phyloP scores from a whole-genome alignment of 2,113 vertebrate species.

The Urocolius indicus region DNA sequence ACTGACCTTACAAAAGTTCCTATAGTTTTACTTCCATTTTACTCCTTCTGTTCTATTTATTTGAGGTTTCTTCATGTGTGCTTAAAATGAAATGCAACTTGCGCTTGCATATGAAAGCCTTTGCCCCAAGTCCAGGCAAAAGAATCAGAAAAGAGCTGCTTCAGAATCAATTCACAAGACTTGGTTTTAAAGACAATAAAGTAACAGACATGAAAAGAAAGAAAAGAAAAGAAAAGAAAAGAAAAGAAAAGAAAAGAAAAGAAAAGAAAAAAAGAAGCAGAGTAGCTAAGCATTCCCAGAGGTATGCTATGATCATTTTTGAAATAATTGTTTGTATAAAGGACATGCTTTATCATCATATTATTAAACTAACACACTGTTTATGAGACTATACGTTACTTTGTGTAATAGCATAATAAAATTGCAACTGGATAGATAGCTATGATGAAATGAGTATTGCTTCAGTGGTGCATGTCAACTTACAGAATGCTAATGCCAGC shows the following conservation, averaged over 20 bases:
- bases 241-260: neutral
- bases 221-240: neutral
- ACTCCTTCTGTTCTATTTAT: neutral
- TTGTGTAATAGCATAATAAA: slow-evolving; percentile 15
- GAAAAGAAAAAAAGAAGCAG: neutral
- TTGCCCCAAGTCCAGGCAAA: neutral
- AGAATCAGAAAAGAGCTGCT: neutral
- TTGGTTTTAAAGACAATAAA: neutral
- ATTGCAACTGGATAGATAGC: neutral
- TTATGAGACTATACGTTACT: neutral
- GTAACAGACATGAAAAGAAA: neutral
- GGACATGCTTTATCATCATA: neutral
- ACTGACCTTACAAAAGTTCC: neutral
- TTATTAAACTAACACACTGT: neutral
- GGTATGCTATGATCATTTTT: neutral
- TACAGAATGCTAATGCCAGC: neutral
- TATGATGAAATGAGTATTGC: neutral
- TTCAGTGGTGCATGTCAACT: slow-evolving; percentile 5
- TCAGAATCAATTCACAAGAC: neutral
- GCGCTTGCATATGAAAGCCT: neutral
- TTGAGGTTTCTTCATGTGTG: neutral
- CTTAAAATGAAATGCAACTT: neutral
- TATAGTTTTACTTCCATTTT: neutral
- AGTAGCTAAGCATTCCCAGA: neutral
- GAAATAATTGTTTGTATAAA: neutral